These are phyloP conservation scores for Climacteris rufus DNA, from an alignment of 2,113 vertebrate species.

Conservation along the genomic window DNA sequence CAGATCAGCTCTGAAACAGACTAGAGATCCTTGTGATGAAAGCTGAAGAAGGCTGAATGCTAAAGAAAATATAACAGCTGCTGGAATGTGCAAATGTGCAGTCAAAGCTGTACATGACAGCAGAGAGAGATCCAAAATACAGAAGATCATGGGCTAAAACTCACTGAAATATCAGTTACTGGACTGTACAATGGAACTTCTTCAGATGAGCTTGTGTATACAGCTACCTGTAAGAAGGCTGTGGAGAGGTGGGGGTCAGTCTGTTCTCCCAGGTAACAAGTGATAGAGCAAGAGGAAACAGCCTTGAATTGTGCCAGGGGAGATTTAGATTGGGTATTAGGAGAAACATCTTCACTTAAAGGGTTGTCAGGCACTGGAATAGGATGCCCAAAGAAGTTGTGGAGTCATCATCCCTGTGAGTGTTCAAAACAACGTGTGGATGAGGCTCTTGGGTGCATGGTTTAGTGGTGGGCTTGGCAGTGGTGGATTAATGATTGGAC, in stretches of 20 bases:
- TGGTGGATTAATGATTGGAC: neutral
- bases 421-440: neutral
- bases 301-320: neutral
- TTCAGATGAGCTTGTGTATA: neutral
- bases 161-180: neutral
- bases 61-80: conserved; percentile 19
- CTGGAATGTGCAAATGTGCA: neutral
- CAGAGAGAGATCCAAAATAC: neutral
- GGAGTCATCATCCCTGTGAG: neutral
- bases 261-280: neutral
- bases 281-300: neutral
- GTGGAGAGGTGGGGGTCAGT: neutral
- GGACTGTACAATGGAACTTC: neutral
- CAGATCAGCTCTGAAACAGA: conserved; percentile 34
- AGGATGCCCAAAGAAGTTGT: neutral
- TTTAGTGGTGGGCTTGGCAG: neutral
- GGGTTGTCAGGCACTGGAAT: neutral
- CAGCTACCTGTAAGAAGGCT: neutral
- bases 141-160: neutral
- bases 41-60: conserved; percentile 12
- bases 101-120: neutral
- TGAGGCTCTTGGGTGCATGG: neutral
- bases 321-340: neutral
- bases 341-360: neutral
- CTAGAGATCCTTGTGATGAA: conserved; percentile 19